phyloP scores from a whole-genome alignment of 2,888 invertebrate genomes.

The Strigamia crassipes region DNA sequence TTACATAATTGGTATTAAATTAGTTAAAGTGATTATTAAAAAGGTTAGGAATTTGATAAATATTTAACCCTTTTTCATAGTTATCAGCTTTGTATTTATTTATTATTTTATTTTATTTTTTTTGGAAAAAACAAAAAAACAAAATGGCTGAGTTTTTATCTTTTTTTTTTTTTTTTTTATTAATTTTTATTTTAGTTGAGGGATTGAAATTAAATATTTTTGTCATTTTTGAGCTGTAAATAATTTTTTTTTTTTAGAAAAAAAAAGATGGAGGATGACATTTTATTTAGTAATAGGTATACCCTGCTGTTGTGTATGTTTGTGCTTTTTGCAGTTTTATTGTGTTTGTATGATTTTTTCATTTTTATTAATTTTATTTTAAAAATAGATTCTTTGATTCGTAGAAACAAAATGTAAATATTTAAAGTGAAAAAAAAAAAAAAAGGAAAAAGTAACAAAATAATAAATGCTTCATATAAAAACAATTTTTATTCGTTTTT shows the following conservation, averaged over 20 bases:
- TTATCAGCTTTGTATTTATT: not conserved
- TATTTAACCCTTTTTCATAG: slow-evolving; percentile 7
- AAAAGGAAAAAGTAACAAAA: not conserved
- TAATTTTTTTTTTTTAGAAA: not conserved
- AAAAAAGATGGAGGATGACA: not conserved
- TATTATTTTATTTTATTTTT: not conserved
- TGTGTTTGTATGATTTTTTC: not conserved
- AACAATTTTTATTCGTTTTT: not conserved
- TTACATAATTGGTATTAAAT: slow-evolving; percentile 12
- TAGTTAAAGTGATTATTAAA: slow-evolving; percentile 25
- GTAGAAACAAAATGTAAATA: slow-evolving; percentile 11
- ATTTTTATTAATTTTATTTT: no score
- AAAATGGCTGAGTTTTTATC: not conserved
- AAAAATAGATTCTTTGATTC: not conserved
- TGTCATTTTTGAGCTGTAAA: slow-evolving; percentile 1
- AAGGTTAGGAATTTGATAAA: slow-evolving; percentile 4
- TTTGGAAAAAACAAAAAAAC: not conserved
- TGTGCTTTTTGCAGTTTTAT: slow-evolving; percentile 22
- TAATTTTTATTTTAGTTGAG: not conserved
- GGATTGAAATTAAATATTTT: slow-evolving; percentile 8
- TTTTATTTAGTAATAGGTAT: slow-evolving; percentile 22
- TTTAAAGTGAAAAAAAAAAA: not conserved
- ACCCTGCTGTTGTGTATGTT: slow-evolving; percentile 33
- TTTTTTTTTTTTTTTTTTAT: not conserved
- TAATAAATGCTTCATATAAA: slow-evolving; percentile 29